Evolutionary conservation across 2,797 vertebrate species (phyloP), one percentile per base, ranked within the genome.

Genomic region (Avahi laniger): DNA sequence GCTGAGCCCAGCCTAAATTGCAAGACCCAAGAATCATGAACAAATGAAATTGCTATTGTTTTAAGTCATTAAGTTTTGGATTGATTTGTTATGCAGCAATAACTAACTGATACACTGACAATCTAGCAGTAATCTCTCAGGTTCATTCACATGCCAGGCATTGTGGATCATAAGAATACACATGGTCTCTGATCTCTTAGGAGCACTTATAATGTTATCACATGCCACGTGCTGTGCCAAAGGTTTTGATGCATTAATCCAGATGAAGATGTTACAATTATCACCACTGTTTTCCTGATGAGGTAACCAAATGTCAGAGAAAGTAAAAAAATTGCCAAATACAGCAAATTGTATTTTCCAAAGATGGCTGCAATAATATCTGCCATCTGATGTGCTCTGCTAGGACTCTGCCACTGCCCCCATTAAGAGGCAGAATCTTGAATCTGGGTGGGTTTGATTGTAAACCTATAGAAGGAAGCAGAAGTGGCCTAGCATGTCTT

Each of bases 291-390:
- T 79, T 93, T 93, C 63, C 69, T 41, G 17, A 33, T 46, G 30
- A 94, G 70, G 73, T 79, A 86, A 73, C 28, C 54, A 82, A 69
- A 79, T 20, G 35, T 96, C 84, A 73, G 28, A 88, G 70, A 76
- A 85, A 73, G 61, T 11, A 81, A 92, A 57, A 35, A 96, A 91
- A 81, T 20, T 15, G 15, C 22, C 33, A 52, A 28, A 28, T 24
- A 7, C 52, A 28, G 30, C 65, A 41, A 30, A n/a, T 7, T 50
- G 4, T 22, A 61, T 86, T 82, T 63, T 83, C 86, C 85, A 87
- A 54, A 81, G 33, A 50, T 17, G 4, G 15, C n/a, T 76, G 65
- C 22, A 24, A 59, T 11, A 80, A 3, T 30, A 26, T 72, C 69
- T 83, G 9, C 43, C 15, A 0, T 72, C 43, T 52, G 76, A 33